Conservation (phyloP, 1,140 invertebrate species). For the Holotrichia oblita region DNA sequence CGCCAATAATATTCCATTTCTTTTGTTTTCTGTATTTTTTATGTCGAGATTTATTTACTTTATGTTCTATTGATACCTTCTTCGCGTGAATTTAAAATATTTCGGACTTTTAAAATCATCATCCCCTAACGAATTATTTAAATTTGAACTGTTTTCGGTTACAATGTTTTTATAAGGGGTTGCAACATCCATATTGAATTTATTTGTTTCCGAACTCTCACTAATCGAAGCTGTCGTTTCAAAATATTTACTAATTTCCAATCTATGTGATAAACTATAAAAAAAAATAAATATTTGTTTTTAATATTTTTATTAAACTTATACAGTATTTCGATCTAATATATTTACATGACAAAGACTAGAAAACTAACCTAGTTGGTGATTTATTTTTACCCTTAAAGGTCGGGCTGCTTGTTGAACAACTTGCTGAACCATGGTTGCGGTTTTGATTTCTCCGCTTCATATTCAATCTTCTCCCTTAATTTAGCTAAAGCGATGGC, state of each 20-base stretch:
- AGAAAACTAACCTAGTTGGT: slow-evolving; percentile 26
- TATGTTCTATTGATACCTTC: slow-evolving; percentile 37
- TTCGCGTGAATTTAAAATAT: slow-evolving; percentile 41
- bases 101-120: slow-evolving; percentile 54
- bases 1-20: slow-evolving; percentile 39
- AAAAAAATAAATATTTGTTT: slow-evolving; percentile 34
- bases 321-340: too few relatives aligned
- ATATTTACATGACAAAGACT: not conserved
- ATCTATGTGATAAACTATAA: slow-evolving; percentile 28
- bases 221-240: slow-evolving; percentile 14
- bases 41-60: slow-evolving; percentile 42
- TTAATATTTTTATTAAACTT: not conserved
- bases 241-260: slow-evolving; percentile 49
- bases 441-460: slow-evolving; percentile 50
- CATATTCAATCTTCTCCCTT: slow-evolving; percentile 46
- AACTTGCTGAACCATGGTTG: slow-evolving; percentile 53
- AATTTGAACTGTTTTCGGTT: slow-evolving; percentile 39
- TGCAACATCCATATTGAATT: slow-evolving; percentile 39
- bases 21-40: slow-evolving; percentile 43
- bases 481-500: not conserved
- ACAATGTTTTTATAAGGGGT: slow-evolving; percentile 49
- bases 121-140: slow-evolving; percentile 45
- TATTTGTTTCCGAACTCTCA: not conserved
- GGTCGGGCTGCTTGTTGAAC: slow-evolving; percentile 44
- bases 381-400: slow-evolving; percentile 40